A percentile compares a stretch with the other conserved stretches of the same genome.
These are phyloP conservation scores for Yponomeuta sedellus DNA, from an alignment of 2,888 invertebrate genomes.

Conservation along the genomic window DNA sequence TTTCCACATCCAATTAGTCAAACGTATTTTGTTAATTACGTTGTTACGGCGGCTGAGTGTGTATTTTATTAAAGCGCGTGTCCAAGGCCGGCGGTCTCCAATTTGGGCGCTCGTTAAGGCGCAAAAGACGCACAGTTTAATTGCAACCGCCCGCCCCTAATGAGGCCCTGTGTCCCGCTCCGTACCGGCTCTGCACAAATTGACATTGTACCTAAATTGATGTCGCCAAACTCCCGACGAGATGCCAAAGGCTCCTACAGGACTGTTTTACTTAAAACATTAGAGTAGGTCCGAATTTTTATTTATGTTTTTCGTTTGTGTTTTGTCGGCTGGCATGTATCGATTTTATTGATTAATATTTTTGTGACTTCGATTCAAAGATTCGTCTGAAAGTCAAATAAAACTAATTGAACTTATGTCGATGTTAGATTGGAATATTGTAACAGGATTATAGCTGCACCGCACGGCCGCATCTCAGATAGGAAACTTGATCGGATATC, in stretches of 20 bases:
- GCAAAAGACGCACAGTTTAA: conserved; percentile 72
- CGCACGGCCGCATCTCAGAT: background rate
- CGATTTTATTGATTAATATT: too few species aligned
- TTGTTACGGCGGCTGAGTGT: background rate
- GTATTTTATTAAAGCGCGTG: conserved; percentile 57
- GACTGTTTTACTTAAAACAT: background rate
- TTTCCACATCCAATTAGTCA: background rate
- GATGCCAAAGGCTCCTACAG: conserved; percentile 34
- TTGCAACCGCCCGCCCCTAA: conserved; percentile 71
- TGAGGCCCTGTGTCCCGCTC: conserved; percentile 62
- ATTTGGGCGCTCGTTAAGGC: conserved; percentile 71
- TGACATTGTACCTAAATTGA: conserved; percentile 71
- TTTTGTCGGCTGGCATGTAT: too few species aligned
- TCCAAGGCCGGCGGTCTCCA: conserved; percentile 59
- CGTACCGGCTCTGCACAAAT: conserved; percentile 57
- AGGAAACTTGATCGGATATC: conserved; percentile 4
- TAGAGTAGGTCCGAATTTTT: background rate
- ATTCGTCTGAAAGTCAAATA: too few species aligned
- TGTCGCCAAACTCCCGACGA: conserved; percentile 46
- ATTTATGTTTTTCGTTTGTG: too few species aligned
- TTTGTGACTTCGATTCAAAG: background rate
- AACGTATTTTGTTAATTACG: conserved; percentile 2
- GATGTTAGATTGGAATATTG: background rate
- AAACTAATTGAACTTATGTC: background rate
- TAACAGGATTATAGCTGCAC: background rate